phyloP scores from a whole-genome alignment of 2,797 vertebrate species.

The Mycteria americana region DNA sequence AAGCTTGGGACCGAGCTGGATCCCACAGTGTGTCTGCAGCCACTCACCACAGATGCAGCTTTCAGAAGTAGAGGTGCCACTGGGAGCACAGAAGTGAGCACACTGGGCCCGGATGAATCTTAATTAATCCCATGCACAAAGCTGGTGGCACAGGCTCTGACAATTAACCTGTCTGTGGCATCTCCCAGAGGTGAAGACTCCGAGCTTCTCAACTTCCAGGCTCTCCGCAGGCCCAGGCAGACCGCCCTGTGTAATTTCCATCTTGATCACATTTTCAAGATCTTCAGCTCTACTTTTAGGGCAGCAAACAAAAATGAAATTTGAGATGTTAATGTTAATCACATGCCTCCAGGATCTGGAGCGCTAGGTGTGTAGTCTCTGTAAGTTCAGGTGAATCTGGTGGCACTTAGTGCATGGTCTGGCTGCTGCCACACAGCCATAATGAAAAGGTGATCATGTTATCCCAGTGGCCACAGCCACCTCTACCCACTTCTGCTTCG shows the following conservation, averaged over 20 bases:
- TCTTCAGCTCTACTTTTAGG: background rate
- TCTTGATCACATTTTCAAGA: background rate
- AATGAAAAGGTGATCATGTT: background rate
- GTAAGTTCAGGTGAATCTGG: background rate
- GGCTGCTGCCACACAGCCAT: background rate
- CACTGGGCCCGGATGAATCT: background rate
- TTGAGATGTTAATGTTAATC: background rate
- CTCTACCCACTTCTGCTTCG: background rate
- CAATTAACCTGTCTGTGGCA: background rate
- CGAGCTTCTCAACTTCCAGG: background rate
- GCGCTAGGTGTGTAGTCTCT: background rate
- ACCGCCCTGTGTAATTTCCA: background rate
- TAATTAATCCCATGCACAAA: background rate
- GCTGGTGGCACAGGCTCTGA: background rate
- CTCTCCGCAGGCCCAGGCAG: background rate
- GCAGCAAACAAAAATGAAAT: background rate
- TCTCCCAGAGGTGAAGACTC: background rate
- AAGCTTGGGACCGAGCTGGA: background rate
- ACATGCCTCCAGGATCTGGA: background rate
- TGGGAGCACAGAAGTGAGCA: background rate
- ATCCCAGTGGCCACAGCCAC: background rate
- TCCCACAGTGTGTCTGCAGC: background rate
- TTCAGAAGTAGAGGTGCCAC: background rate
- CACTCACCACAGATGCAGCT: background rate
- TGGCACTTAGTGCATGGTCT: background rate